Evolutionary conservation across 2,113 vertebrate species (phyloP).

Genomic region (Oncorhynchus kisutch): DNA sequence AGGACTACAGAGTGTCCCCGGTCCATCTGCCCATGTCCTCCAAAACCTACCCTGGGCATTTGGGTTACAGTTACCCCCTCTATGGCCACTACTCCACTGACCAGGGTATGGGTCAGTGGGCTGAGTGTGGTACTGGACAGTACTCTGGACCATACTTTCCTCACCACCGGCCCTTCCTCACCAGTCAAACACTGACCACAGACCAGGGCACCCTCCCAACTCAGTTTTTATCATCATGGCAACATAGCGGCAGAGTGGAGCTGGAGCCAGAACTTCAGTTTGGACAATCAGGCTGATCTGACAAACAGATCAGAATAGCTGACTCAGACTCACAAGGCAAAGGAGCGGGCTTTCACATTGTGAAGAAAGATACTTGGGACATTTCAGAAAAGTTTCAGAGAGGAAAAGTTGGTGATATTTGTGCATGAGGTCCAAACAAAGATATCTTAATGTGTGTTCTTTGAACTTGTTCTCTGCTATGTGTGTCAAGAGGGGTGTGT

Average conservation of each 20-base stretch:
- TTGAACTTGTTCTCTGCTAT: not conserved
- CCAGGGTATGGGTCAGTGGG: conserved; percentile 9
- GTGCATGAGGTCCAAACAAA: not conserved
- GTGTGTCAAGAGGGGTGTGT: not conserved
- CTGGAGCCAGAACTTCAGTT: conserved; percentile 14
- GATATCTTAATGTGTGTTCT: not conserved
- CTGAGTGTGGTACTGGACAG: not conserved
- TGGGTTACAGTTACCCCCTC: not conserved
- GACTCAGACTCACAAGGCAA: not conserved
- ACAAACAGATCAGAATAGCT: not conserved
- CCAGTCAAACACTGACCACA: not conserved
- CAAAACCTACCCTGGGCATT: not conserved
- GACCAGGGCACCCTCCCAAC: conserved; percentile 14
- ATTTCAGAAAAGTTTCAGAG: too few species aligned
- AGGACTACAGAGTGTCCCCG: not conserved
- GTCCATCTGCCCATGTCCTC: not conserved
- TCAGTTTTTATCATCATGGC: conserved; percentile 27
- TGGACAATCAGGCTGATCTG: not conserved
- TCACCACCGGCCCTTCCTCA: conserved; percentile 21
- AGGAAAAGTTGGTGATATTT: too few species aligned
- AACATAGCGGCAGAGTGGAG: conserved; percentile 24
- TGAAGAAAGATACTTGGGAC: too few species aligned
- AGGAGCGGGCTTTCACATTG: too few species aligned
- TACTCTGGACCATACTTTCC: not conserved
- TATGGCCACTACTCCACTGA: conserved; percentile 11